Evolutionary conservation across 2,888 invertebrate genomes (phyloP), one percentile per base, ranked within the genome.

Genomic region (Dorcus hopei): DNA sequence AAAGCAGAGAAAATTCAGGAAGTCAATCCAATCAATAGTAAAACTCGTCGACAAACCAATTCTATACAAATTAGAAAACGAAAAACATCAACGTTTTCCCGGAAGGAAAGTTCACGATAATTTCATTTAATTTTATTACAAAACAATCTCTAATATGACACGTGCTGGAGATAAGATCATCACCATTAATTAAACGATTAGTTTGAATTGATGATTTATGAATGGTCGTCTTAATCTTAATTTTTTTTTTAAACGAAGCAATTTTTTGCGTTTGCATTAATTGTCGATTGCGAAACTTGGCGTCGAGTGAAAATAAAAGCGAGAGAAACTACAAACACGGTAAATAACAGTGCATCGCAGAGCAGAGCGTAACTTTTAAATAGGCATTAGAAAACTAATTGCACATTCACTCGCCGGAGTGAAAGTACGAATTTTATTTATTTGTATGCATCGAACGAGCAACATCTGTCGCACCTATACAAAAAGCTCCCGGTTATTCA

Each of bases 401-500:
- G 51, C 40, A 51, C 51, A 40, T 51, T 51, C 51, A 51, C 51
- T 51, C 19, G 38, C 51, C 51, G 14, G 33, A 51, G 51, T 51
- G 51, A 51, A 51, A 51, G 51, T 51, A 11, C 38, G 19, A 14
- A 40, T 45, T 45, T 45, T 45, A 45, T 45, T 41, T 33, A 33
- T 33, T 33, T 33, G 26, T 33, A 45, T 45, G 9, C 43, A n/a
- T 43, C 43, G 43, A 43, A 43, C 50, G 38, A 11, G 50, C 19
- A 51, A 51, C 51, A 51, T 51, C 51, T 51, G 51, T 51, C 40
- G 8, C 26, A 7, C 14, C 16, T 7, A 11, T 23, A 45, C 45
- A 45, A 45, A 45, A 33, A 19, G 16, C 7, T 9, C 45, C 9
- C 23, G 23, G 23, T 42, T 42, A 42, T 45, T 45, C 23, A 45